Evolutionary conservation across 1,140 invertebrate genomes (phyloP), one percentile per base, ranked within the genome.

Genomic region (Antheraea pernyi): DNA sequence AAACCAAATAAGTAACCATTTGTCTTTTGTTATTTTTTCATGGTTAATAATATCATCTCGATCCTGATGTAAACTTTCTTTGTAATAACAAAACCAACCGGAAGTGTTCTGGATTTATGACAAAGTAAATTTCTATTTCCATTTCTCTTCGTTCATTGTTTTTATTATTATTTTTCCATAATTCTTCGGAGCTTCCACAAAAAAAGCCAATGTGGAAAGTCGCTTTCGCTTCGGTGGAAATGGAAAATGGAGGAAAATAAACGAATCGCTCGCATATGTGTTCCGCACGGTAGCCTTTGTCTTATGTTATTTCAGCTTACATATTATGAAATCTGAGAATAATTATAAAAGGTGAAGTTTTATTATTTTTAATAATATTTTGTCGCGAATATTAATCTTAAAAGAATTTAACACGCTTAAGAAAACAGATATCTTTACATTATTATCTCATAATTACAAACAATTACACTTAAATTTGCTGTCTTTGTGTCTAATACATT

Each of bases 51-150:
- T 13, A 80, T 80, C 76, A 67, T 74, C 68, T 73, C 72, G 74
- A 80, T 73, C 74, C 75, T 81, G 72, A 80, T 78, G 81, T 74
- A 82, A 85, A 85, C 79, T 89, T 89, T 86, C 82, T 88, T 87
- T 82, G 82, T 84, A 84, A 78, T 81, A 83, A 83, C 78, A 78
- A 78, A 82, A 80, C 81, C 73, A 79, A 76, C 82, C 82, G 86
- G 86, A 89, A 89, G 85, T 84, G 75, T 86, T 87, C 82, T 81
- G 84, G 83, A 92, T 91, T 92, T 92, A 90, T 91, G 86, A 89
- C 84, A 86, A 87, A 88, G 84, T 87, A 82, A 89, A 86, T 89
- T 91, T 92, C 86, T 85, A 82, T 86, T 88, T 84, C 84, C 82
- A 81, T 87, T 85, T 85, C 87, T 86, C 81, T 86, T 81, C 75